Evolutionary conservation across 2,113 vertebrate species (phyloP).

Genomic region (Spilogale gracilis): DNA sequence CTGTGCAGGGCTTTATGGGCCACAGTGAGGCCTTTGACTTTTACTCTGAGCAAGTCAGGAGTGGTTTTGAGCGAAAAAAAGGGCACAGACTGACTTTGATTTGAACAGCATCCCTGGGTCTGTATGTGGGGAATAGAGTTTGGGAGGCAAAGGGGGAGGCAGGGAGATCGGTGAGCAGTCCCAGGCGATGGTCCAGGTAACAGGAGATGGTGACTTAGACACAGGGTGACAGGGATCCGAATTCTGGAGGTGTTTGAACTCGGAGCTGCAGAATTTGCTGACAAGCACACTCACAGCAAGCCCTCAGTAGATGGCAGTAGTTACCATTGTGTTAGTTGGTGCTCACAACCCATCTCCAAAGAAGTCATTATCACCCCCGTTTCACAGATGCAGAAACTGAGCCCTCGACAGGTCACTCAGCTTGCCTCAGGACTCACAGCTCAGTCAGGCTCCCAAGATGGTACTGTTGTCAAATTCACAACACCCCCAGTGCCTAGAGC

Average conservation of each 20-base stretch:
- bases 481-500: not conserved
- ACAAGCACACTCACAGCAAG: not conserved
- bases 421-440: not conserved
- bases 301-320: not conserved
- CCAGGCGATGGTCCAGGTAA: not conserved
- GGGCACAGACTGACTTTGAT: not conserved
- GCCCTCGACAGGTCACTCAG: not conserved
- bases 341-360: not conserved
- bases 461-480: not conserved
- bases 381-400: conserved; percentile 56
- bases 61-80: not conserved
- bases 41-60: not conserved
- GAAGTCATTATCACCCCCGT: not conserved
- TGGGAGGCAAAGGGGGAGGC: not conserved
- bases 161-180: not conserved
- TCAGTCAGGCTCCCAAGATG: not conserved
- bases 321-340: not conserved
- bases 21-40: not conserved
- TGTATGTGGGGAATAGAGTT: not conserved
- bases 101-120: not conserved
- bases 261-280: not conserved
- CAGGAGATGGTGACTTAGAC: too few species aligned
- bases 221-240: not conserved
- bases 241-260: not conserved
- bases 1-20: not conserved